These are phyloP conservation scores for Episyrphus balteatus DNA, from an alignment of 1,140 invertebrate genomes.

Conservation along the genomic window DNA sequence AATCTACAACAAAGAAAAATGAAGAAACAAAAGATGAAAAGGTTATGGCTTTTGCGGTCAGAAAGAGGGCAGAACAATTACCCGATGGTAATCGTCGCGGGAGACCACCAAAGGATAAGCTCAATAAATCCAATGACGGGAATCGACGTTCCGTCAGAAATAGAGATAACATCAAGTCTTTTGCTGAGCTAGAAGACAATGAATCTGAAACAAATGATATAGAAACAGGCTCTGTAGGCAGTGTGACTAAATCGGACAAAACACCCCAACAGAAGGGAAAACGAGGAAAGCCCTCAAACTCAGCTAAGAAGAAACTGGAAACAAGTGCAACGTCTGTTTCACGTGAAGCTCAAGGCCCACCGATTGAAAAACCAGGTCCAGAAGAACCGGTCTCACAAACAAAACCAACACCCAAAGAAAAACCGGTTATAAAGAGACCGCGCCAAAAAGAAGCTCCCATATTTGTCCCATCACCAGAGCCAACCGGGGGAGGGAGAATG, in stretches of 20 bases:
- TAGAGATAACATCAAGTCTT: constrained; percentile 35
- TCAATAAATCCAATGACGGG: constrained; percentile 53
- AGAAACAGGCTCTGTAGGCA: constrained; percentile 12
- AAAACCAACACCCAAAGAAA: constrained; percentile 13
- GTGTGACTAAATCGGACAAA: constrained; percentile 6
- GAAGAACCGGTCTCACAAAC: not conserved
- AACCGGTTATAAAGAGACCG: constrained; percentile 17
- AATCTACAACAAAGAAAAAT: constrained; percentile 4
- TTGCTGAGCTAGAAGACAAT: constrained; percentile 11
- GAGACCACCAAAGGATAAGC: constrained; percentile 38
- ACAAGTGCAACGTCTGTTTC: not conserved
- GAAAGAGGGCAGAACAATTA: constrained; percentile 40
- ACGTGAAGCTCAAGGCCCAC: no score
- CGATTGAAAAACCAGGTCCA: not conserved
- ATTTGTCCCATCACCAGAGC: constrained; percentile 26
- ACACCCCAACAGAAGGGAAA: constrained; percentile 3
- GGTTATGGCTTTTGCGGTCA: constrained; percentile 42
- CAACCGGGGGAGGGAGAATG: constrained; percentile 30
- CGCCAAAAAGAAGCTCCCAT: constrained; percentile 30
- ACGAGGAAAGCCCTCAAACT: constrained; percentile 6
- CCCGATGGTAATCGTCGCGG: constrained; percentile 17
- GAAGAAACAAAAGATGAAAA: constrained; percentile 3
- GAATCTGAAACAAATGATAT: constrained; percentile 4
- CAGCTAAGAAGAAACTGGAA: constrained; percentile 10
- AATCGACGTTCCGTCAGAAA: constrained; percentile 50